phyloP scores from a whole-genome alignment of 2,113 vertebrate species.

The Trematocara zebra region DNA sequence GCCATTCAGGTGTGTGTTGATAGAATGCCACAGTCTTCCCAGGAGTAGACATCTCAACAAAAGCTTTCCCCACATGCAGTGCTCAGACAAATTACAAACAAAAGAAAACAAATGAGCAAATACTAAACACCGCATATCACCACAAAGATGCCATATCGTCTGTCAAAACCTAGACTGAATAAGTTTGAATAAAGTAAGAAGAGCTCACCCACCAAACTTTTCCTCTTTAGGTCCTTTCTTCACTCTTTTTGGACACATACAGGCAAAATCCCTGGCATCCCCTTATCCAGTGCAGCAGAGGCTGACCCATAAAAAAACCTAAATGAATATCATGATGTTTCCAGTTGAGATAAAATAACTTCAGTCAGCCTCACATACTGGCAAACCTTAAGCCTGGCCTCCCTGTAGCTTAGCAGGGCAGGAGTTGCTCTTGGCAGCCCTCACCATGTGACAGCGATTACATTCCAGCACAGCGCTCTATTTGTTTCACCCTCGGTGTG shows the following conservation, averaged over 20 bases:
- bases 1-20: not conserved
- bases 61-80: not conserved
- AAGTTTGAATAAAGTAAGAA: not conserved
- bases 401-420: not conserved
- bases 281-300: not conserved
- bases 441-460: constrained; percentile 1
- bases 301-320: not conserved
- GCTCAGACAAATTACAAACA: not conserved
- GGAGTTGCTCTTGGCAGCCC: constrained; percentile 30
- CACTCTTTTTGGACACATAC: not conserved
- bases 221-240: not conserved
- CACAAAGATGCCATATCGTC: not conserved
- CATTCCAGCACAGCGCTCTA: constrained; percentile 17
- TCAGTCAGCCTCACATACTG: not conserved
- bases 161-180: not conserved
- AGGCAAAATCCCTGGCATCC: not conserved
- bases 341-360: not conserved
- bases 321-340: constrained; percentile 14
- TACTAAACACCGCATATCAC: not conserved
- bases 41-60: not conserved
- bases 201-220: not conserved
- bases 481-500: constrained; percentile 39
- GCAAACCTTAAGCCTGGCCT: constrained; percentile 2
- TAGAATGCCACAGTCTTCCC: not conserved
- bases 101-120: not conserved